Percentiles rank a stretch among this genome's conserved stretches.
Evolutionary conservation across 2,888 invertebrate genomes (phyloP).

Genomic region (Lithosia quadra): DNA sequence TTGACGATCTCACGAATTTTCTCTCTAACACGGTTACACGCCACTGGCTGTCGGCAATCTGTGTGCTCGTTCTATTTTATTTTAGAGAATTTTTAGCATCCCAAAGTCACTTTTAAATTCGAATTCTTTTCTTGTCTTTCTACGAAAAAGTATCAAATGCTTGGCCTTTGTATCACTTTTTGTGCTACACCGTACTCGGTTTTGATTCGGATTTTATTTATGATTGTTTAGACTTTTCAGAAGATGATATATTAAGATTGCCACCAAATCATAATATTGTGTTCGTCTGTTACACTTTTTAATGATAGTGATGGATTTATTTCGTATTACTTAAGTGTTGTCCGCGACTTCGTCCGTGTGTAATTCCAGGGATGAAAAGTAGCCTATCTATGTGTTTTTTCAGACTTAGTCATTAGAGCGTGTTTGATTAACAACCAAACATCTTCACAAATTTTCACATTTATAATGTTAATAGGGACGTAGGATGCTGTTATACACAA

Average conservation of each 20-base stretch:
- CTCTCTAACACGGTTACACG: slow-evolving; percentile 60
- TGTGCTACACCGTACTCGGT: slow-evolving; percentile 77
- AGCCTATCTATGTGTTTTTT: no score
- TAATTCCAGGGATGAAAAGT: no score
- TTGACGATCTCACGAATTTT: slow-evolving; percentile 27
- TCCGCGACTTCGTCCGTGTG: no score
- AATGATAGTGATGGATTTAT: not conserved
- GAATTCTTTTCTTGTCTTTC: slow-evolving; percentile 84
- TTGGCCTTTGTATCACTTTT: slow-evolving; percentile 86
- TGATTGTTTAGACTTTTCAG: slow-evolving; percentile 60
- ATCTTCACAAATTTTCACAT: no score
- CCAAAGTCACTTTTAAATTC: slow-evolving; percentile 78
- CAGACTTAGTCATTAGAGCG: no score
- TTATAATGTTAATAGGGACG: no score
- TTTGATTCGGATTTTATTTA: slow-evolving; percentile 80
- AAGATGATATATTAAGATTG: slow-evolving; percentile 62
- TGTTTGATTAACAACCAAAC: no score
- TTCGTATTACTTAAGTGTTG: no score
- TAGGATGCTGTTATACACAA: no score
- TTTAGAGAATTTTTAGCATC: slow-evolving; percentile 76
- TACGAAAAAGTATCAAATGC: slow-evolving; percentile 85
- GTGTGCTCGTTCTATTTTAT: slow-evolving; percentile 73
- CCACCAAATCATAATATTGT: slow-evolving; percentile 29
- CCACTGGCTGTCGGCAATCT: slow-evolving; percentile 64
- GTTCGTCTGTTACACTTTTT: slow-evolving; percentile 15